Percentiles rank a stretch among this genome's conserved stretches.
These are phyloP conservation scores for Ormyrus thymus DNA, from an alignment of 2,888 invertebrate species.

Conservation along the genomic window DNA sequence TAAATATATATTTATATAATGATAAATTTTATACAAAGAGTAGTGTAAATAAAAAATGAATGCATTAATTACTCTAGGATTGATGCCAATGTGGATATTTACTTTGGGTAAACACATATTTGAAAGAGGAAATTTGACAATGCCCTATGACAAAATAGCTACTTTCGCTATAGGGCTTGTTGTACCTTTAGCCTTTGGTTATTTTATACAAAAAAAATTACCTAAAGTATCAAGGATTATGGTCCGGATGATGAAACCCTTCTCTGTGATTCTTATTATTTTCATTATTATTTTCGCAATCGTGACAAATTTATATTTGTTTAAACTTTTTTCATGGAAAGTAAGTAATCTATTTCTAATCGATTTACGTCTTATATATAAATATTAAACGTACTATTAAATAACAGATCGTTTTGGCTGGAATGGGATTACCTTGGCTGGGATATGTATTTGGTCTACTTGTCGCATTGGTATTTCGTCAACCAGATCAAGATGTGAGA, in stretches of 20 bases:
- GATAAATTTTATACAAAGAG: neutral
- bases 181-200: conserved; percentile 85
- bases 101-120: conserved; percentile 88
- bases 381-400: conserved; percentile 23
- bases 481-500: conserved; percentile 82
- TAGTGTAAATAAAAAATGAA: neutral
- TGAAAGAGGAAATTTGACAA: conserved; percentile 81
- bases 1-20: conserved; percentile 68
- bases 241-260: conserved; percentile 89
- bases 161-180: conserved; percentile 85
- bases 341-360: conserved; percentile 75
- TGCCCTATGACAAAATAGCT: conserved; percentile 88
- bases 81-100: conserved; percentile 95
- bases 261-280: conserved; percentile 86
- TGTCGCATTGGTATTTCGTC: conserved; percentile 79
- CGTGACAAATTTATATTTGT: conserved; percentile 91
- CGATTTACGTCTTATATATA: neutral
- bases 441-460: conserved; percentile 85
- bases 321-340: conserved; percentile 91
- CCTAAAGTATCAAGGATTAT: conserved; percentile 83
- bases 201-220: conserved; percentile 81
- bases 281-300: conserved; percentile 92
- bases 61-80: conserved; percentile 75
- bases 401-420: conserved; percentile 85
- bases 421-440: conserved; percentile 88